A percentile compares a stretch with the other conserved stretches of the same genome.
phyloP scores from a whole-genome alignment of 1,140 invertebrate species.

The Drosophila chauvacae region DNA sequence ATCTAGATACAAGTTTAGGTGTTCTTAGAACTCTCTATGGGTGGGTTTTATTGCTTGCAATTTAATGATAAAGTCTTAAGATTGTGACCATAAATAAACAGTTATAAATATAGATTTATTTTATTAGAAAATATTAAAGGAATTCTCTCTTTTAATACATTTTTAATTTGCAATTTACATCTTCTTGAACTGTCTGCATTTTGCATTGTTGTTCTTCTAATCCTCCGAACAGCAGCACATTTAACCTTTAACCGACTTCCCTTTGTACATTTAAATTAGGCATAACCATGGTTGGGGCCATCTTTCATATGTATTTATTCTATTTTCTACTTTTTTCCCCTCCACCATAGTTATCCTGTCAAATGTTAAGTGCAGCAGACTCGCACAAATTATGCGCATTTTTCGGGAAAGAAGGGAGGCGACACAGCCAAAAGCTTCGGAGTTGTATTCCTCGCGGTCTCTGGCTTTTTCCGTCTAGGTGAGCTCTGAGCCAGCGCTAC shows the following conservation, averaged over 20 bases:
- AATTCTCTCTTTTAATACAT: not conserved
- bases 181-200: not conserved
- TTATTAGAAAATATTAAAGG: not conserved
- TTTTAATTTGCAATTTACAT: not conserved
- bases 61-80: not conserved
- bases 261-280: conserved; percentile 33
- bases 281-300: conserved; percentile 3
- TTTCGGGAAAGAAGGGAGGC: conserved; percentile 10
- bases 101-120: not conserved
- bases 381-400: conserved; percentile 57
- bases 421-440: conserved; percentile 9
- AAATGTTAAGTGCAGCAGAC: conserved; percentile 47
- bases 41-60: not conserved
- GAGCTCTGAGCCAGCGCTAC: conserved; percentile 56
- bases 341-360: conserved; percentile 20
- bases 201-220: not conserved
- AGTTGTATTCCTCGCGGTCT: conserved; percentile 18
- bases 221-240: not conserved
- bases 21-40: not conserved
- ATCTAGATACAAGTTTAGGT: not conserved
- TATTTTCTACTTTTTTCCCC: not conserved
- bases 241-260: not conserved
- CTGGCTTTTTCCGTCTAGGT: conserved; percentile 46
- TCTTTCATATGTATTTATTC: conserved; percentile 20
- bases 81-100: not conserved